phyloP scores from a whole-genome alignment of 2,113 vertebrate species.

The Sceloporus tristichus region DNA sequence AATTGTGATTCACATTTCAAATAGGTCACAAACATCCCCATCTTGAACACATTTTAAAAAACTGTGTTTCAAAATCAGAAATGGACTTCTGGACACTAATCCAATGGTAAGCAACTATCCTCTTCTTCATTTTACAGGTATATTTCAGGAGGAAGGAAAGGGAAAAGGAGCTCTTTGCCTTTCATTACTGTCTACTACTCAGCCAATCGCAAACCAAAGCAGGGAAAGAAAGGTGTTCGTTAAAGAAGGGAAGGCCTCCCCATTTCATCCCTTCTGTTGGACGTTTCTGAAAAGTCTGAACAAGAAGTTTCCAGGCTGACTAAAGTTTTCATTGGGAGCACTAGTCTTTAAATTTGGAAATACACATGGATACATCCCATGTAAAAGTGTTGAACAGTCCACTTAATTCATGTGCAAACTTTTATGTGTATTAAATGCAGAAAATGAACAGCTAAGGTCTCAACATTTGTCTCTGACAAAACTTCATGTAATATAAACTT shows the following conservation, averaged over 20 bases:
- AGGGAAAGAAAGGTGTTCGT: too few relatives aligned
- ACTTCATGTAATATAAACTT: constrained; percentile 33
- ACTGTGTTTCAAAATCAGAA: too few relatives aligned
- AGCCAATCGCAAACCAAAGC: too few relatives aligned
- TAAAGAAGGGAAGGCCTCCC: neutral
- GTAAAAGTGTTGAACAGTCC: constrained; percentile 24
- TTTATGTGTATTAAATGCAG: constrained; percentile 32
- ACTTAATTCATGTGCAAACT: neutral
- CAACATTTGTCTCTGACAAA: constrained; percentile 10
- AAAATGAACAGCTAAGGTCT: constrained; percentile 13
- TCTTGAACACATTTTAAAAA: too few relatives aligned
- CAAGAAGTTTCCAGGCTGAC: neutral
- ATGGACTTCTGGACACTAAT: too few relatives aligned
- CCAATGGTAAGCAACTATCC: too few relatives aligned
- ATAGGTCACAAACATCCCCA: too few relatives aligned
- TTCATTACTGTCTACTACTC: neutral
- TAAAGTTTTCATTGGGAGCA: neutral
- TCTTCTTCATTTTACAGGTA: too few relatives aligned
- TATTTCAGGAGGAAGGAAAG: neutral
- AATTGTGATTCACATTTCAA: too few relatives aligned
- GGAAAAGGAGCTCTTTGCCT: neutral
- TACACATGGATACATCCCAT: neutral
- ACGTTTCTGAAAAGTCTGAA: too few relatives aligned
- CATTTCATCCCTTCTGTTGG: too few relatives aligned
- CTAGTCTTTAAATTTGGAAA: neutral